phyloP scores from a whole-genome alignment of 2,888 invertebrate species.

The Morpho helenor region DNA sequence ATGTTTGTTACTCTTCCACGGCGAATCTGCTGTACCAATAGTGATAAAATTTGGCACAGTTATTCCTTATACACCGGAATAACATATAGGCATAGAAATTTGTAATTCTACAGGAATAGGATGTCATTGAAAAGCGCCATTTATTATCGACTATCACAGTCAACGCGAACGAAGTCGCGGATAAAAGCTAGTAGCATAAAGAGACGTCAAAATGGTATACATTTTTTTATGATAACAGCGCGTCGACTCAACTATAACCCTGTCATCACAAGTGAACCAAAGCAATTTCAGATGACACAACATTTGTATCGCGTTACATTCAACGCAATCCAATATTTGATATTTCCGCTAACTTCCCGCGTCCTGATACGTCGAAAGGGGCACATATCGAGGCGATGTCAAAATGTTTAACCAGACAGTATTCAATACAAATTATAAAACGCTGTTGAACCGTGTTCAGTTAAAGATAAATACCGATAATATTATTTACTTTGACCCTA shows the following conservation, averaged over 20 bases:
- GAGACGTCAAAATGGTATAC: too few relatives aligned
- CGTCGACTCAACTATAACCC: slow-evolving; percentile 2
- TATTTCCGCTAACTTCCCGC: slow-evolving; percentile 47
- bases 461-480: slow-evolving; percentile 60
- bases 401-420: slow-evolving; percentile 14
- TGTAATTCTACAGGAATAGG: too few relatives aligned
- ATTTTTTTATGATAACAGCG: not conserved
- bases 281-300: slow-evolving; percentile 14
- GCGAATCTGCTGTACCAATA: too few relatives aligned
- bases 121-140: too few relatives aligned
- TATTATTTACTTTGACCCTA: slow-evolving; percentile 63
- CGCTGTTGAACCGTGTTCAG: slow-evolving; percentile 28
- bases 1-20: too few relatives aligned
- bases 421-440: slow-evolving; percentile 26
- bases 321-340: slow-evolving; percentile 42
- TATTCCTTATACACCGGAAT: too few relatives aligned
- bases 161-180: too few relatives aligned
- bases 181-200: not conserved
- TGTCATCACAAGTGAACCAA: slow-evolving; percentile 7
- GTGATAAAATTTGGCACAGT: too few relatives aligned
- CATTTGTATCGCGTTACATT: slow-evolving; percentile 23
- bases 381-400: slow-evolving; percentile 12
- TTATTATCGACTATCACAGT: too few relatives aligned
- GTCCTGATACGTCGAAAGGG: slow-evolving; percentile 13
- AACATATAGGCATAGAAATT: too few relatives aligned